Evolutionary conservation across 2,113 vertebrate species (phyloP).

Genomic region (Seriola rivoliana): DNA sequence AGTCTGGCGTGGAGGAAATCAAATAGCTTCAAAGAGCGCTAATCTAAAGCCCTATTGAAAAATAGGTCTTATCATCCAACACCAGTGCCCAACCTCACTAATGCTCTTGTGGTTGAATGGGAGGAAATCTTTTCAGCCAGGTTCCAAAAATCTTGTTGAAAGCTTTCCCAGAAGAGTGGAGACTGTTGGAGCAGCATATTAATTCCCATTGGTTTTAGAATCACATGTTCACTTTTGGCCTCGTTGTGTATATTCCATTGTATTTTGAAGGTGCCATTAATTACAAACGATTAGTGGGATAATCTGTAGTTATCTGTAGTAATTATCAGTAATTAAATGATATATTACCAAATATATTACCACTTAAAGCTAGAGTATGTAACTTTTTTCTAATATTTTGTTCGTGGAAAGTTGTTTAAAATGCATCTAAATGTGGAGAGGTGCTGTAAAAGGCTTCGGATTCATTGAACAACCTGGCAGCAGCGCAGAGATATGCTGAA

Average conservation of each 20-base stretch:
- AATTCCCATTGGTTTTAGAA: conserved; percentile 13
- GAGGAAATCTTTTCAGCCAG: conserved; percentile 47
- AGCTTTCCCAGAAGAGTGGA: conserved; percentile 9
- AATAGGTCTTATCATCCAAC: conserved; percentile 43
- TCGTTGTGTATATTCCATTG: neutral
- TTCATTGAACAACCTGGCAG: neutral
- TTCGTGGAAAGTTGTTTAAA: no score
- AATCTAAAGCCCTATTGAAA: conserved; percentile 50
- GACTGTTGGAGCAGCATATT: conserved; percentile 15
- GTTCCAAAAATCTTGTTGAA: conserved; percentile 25
- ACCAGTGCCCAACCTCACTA: conserved; percentile 50
- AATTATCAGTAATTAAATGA: neutral
- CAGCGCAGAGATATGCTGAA: neutral
- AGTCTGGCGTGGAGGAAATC: conserved; percentile 14
- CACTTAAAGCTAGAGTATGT: neutral
- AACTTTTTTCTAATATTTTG: neutral
- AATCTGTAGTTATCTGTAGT: neutral
- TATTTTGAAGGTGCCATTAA: neutral
- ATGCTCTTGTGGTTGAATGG: conserved; percentile 56
- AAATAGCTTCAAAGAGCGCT: conserved; percentile 18
- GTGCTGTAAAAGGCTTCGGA: neutral
- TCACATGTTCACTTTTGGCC: neutral
- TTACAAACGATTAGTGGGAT: neutral
- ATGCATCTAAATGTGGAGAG: neutral
- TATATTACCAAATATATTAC: neutral